Conservation (phyloP, 2,113 vertebrate species). For the Nyctereutes procyonoides region DNA sequence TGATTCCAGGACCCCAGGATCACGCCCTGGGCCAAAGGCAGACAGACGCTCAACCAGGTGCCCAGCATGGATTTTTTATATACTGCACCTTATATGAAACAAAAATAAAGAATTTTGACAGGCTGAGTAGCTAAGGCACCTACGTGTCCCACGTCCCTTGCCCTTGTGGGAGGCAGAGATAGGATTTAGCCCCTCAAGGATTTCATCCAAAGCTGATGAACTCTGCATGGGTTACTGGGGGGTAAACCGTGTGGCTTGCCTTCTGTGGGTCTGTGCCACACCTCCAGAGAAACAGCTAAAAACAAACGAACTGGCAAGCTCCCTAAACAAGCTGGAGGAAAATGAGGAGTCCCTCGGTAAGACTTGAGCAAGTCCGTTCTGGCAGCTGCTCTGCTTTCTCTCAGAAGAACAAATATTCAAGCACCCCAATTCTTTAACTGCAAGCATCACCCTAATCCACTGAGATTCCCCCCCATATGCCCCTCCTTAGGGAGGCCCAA, state of each 20-base stretch:
- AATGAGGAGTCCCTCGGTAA: not conserved
- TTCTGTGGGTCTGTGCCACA: not conserved
- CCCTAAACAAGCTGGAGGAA: not conserved
- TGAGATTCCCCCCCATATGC: too few species aligned
- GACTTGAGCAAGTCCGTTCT: not conserved
- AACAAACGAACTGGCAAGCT: not conserved
- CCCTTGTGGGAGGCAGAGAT: not conserved
- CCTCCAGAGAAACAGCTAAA: not conserved
- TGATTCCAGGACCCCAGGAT: too few species aligned
- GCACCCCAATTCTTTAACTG: not conserved
- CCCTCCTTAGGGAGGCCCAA: not conserved
- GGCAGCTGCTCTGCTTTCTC: not conserved
- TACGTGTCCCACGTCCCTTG: not conserved
- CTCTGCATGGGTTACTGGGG: not conserved
- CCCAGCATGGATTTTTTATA: not conserved
- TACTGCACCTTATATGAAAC: not conserved
- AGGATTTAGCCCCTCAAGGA: not conserved
- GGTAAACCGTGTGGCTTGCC: not conserved
- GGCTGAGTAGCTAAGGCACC: not conserved
- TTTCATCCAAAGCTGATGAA: not conserved
- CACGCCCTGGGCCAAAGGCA: too few species aligned
- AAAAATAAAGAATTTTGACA: not conserved
- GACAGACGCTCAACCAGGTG: too few species aligned
- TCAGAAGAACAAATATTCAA: slow-evolving; percentile 65
- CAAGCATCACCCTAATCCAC: not conserved